Conservation (phyloP, 2,113 vertebrate species). For the Paratilapia polleni region DNA sequence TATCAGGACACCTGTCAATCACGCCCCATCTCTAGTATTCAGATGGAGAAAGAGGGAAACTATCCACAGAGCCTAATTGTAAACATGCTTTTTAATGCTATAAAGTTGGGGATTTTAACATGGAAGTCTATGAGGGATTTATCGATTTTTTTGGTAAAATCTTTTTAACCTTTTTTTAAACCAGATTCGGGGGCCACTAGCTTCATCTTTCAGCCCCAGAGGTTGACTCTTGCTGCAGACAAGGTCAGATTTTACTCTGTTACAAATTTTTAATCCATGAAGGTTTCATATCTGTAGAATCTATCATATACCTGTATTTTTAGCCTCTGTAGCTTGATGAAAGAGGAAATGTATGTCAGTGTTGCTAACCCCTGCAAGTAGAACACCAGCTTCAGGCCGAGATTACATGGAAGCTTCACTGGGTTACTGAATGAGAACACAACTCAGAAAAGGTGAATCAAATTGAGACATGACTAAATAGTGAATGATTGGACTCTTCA, state of each 20-base stretch:
- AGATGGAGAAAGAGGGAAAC: neutral
- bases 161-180: too few relatives aligned
- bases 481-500: constrained; percentile 38
- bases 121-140: neutral
- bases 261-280: neutral
- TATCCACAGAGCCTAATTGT: too few relatives aligned
- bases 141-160: neutral
- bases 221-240: neutral
- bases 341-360: neutral
- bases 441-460: constrained; percentile 24
- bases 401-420: neutral
- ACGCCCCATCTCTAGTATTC: neutral
- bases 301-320: neutral
- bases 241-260: neutral
- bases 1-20: neutral
- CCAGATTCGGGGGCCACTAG: neutral
- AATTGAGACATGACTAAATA: constrained; percentile 5
- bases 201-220: neutral
- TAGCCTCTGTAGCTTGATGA: neutral
- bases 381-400: neutral
- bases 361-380: neutral
- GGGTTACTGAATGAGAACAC: too few relatives aligned
- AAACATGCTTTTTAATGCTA: too few relatives aligned
- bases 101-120: too few relatives aligned
- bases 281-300: accelerated